A percentile compares a stretch with the other conserved stretches of the same genome.
Conservation (phyloP, 2,113 vertebrate genomes). For the Elanus axillaris region DNA sequence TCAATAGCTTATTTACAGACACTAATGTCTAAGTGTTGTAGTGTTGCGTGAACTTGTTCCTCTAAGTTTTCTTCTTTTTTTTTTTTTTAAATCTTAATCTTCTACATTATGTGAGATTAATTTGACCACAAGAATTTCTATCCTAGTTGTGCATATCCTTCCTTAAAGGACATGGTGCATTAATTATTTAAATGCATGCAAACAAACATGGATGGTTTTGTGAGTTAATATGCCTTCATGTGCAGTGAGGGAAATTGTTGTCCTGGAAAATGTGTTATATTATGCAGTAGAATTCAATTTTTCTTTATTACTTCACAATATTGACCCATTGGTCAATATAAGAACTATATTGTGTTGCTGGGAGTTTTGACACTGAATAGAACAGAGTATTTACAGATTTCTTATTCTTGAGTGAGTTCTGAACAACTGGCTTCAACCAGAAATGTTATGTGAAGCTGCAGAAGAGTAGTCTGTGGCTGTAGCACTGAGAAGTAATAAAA, state of each 20-base stretch:
- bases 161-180: not conserved
- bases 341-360: not conserved
- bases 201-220: not conserved
- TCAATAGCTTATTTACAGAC: not conserved
- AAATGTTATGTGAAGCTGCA: not conserved
- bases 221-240: not conserved
- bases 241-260: not conserved
- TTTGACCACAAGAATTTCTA: not conserved
- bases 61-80: not conserved
- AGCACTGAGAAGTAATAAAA: not conserved
- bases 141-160: not conserved
- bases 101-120: not conserved
- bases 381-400: not conserved
- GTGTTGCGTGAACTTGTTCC: not conserved
- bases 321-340: not conserved
- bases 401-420: not conserved
- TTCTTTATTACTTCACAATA: not conserved
- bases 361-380: not conserved
- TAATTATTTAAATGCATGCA: not conserved
- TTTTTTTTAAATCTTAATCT: not conserved
- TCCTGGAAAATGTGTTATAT: not conserved
- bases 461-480: not conserved
- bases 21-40: not conserved
- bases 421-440: not conserved
- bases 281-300: not conserved